Evolutionary conservation across 2,797 vertebrate genomes (phyloP).

Genomic region (Neopelma chrysocephalum): DNA sequence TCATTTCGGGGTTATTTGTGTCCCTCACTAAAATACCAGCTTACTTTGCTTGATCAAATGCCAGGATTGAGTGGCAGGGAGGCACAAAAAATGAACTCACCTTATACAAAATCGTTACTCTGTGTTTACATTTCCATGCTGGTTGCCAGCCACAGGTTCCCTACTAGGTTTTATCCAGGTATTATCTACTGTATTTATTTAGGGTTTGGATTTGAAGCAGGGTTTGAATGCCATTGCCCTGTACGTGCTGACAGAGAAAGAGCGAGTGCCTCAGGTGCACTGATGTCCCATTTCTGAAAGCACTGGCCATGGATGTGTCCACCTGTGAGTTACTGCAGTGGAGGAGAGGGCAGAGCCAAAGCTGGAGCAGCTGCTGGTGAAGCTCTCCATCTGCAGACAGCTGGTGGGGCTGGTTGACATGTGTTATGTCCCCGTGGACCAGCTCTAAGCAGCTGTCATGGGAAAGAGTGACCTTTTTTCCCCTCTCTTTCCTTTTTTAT

Average conservation of each 20-base stretch:
- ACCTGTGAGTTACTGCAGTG: background rate
- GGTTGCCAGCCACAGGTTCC: background rate
- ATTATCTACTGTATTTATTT: background rate
- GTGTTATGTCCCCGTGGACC: background rate
- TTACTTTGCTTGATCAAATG: background rate
- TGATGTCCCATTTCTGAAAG: background rate
- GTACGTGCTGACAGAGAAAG: background rate
- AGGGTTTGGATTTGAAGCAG: background rate
- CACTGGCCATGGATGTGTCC: background rate
- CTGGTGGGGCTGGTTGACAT: background rate
- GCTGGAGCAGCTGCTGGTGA: slow-evolving; percentile 3
- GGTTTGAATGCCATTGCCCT: background rate
- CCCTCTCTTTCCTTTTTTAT: background rate
- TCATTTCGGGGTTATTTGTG: background rate
- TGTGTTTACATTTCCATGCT: background rate
- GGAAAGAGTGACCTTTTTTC: background rate
- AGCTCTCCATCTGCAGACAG: background rate
- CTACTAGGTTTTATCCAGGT: background rate
- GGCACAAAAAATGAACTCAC: background rate
- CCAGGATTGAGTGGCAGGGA: background rate
- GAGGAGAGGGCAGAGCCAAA: background rate
- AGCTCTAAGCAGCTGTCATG: background rate
- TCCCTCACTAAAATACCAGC: background rate
- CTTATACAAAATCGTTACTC: background rate
- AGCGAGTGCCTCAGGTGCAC: background rate